Percentiles rank a stretch among this genome's conserved stretches.
Conservation (phyloP, 64 coral and sea anemone species). For the Cladopsammia gracilis region DNA sequence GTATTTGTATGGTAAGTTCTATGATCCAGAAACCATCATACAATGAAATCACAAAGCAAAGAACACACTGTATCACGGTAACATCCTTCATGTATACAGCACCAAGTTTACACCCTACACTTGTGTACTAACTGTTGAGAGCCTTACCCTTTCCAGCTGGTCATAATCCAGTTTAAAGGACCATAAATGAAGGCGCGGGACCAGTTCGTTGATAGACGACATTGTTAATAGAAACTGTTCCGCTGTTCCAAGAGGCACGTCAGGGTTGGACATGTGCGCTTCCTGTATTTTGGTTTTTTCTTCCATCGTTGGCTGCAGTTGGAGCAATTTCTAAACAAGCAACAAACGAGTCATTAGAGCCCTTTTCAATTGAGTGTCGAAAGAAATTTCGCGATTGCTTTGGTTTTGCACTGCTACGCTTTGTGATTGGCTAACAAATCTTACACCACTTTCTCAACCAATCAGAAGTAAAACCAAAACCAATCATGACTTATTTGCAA, state of each 20-base stretch:
- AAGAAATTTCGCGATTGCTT: no score
- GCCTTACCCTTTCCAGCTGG: conserved; percentile 93
- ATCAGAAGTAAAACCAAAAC: no score
- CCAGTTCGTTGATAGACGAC: conserved; percentile 94
- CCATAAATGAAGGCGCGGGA: conserved; percentile 91
- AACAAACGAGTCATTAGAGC: background rate
- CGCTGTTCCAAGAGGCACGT: conserved; percentile 92
- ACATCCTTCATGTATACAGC: no score
- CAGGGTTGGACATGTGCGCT: conserved; percentile 92
- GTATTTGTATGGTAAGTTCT: no score
- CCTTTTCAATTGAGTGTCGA: no score
- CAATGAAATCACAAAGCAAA: no score
- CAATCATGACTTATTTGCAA: no score
- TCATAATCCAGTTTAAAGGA: conserved; percentile 98
- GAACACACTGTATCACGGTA: no score
- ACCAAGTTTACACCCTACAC: background rate
- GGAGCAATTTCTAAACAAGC: conserved; percentile 84
- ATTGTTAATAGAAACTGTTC: conserved; percentile 96
- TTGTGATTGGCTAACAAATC: no score
- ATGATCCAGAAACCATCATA: no score
- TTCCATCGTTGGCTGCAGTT: conserved; percentile 86
- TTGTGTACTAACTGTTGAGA: background rate
- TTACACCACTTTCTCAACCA: no score
- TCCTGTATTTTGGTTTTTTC: conserved; percentile 97
- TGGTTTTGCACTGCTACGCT: no score